phyloP scores from a whole-genome alignment of 1,140 invertebrate genomes.

The Helicoverpa armigera region DNA sequence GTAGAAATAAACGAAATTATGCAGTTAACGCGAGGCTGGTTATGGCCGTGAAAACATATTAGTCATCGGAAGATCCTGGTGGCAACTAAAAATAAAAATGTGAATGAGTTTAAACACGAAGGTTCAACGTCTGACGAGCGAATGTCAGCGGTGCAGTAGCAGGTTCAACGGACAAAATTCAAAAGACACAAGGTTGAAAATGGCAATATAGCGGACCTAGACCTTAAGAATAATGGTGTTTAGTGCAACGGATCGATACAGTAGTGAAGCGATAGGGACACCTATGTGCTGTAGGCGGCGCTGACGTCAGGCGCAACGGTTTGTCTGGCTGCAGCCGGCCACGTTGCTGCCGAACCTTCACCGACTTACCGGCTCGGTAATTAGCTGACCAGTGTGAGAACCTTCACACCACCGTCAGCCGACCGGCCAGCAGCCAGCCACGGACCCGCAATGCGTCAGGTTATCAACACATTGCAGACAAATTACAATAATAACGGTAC shows the following conservation, averaged over 20 bases:
- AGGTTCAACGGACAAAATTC: conserved; percentile 47
- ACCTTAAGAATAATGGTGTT: conserved; percentile 61
- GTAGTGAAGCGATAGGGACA: conserved; percentile 73
- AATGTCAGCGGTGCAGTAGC: conserved; percentile 35
- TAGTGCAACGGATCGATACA: conserved; percentile 82
- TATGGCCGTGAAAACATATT: conserved; percentile 46
- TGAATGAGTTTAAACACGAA: conserved; percentile 45
- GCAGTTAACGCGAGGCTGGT: conserved; percentile 38
- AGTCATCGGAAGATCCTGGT: conserved; percentile 53
- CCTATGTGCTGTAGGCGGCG: conserved; percentile 78
- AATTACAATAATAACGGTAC: conserved; percentile 74
- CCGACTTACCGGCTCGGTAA: conserved; percentile 81
- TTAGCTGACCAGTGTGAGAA: conserved; percentile 68
- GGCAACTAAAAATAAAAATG: conserved; percentile 50
- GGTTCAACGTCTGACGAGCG: conserved; percentile 41
- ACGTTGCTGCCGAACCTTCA: conserved; percentile 81
- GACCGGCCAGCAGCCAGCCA: conserved; percentile 26
- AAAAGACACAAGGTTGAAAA: conserved; percentile 52
- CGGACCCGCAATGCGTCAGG: conserved; percentile 67
- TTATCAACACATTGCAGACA: conserved; percentile 55
- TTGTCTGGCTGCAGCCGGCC: conserved; percentile 72
- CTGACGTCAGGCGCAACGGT: conserved; percentile 78
- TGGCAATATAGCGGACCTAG: conserved; percentile 56
- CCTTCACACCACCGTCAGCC: conserved; percentile 56
- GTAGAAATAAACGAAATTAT: conserved; percentile 25